phyloP scores from a whole-genome alignment of 2,113 vertebrate genomes.

The Oryctolagus cuniculus region mOryCun1.1 NC_091437.1:30704001-30704500 shows the following conservation, averaged over 20 bases:
- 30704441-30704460: accelerated
- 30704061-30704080: too few relatives aligned
- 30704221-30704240: not conserved
- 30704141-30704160: conserved; percentile 11
- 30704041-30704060: too few relatives aligned
- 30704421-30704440: too few relatives aligned
- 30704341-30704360: not conserved
- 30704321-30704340: not conserved
- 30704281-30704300: accelerated
- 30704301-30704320: not conserved
- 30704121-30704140: not conserved
- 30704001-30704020: too few relatives aligned
- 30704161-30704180: not conserved
- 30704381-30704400: not conserved
- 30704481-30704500: not conserved
- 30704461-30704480: not conserved
- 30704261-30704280: not conserved
- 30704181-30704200: not conserved
- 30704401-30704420: not conserved
- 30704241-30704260: not conserved
- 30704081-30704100: too few relatives aligned
- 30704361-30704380: not conserved
- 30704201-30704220: not conserved
- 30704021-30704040: too few relatives aligned
- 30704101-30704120: too few relatives aligned